Evolutionary conservation across 1,140 invertebrate species (phyloP), one percentile per base, ranked within the genome.

Genomic region (Heliothis virescens): DNA sequence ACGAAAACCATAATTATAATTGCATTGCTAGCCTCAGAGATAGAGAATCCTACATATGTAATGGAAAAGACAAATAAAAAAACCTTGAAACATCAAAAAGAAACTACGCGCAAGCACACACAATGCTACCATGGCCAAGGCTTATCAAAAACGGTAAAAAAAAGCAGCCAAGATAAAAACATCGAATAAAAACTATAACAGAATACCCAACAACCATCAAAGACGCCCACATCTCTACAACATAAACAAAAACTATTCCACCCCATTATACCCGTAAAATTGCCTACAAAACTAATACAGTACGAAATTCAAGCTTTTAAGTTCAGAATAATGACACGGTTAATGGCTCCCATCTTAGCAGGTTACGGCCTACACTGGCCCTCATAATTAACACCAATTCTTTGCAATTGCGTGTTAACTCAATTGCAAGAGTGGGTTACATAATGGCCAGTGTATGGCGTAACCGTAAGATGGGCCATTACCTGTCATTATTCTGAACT

Each of bases 361-460:
- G 21, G 67, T 52, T n/a, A 12, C 63, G n/a, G 48, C 67, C 67
- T 29, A 71, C 67, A 50, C 48, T 7, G 13, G 18, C 67, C n/a
- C n/a, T n/a, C 67, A 71, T 71, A 53, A 21, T 71, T 71, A 52
- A 71, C 67, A n/a, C 67, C 10, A 71, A 11, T 52, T 71, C 67
- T n/a, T 69, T 53, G 47, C 48, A 53, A 53, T 53, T 53, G 67
- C 26, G 7, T 52, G 63, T 48, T n/a, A 13, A 52, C 7, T 50
- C 67, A 53, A 53, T 53, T 53, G 48, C 47, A 53, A 69, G 67
- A 71, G 16, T 71, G 10, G 67, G 67, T 71, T 52, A 71, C 48
- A 29, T 21, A 29, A 71, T 71, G 67, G 67, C 18, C 13, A 7
- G 48, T 50, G 67, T 71, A 29, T n/a, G 67, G 67, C 48, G 63